A percentile compares a stretch with the other conserved stretches of the same genome.
These are phyloP conservation scores for Cybosia mesomella DNA, from an alignment of 2,888 invertebrate genomes.

Conservation along the genomic window DNA sequence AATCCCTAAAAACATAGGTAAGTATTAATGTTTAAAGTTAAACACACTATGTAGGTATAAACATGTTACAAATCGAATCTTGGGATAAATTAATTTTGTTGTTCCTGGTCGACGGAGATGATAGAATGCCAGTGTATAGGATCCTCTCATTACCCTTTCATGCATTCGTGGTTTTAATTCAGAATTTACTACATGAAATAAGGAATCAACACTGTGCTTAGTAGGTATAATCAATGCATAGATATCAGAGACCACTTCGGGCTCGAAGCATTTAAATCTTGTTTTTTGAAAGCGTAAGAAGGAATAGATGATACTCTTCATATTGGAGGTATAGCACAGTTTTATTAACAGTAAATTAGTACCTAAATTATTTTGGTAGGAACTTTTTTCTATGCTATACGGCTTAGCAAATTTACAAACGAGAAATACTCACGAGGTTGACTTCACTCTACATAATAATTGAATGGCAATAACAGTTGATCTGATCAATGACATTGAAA, in stretches of 20 bases:
- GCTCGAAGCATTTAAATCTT: background rate
- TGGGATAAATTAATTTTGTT: slow-evolving; percentile 26
- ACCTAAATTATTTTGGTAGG: too few species aligned
- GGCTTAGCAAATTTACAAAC: too few species aligned
- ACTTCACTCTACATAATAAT: background rate
- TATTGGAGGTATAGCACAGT: too few species aligned
- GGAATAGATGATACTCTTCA: too few species aligned
- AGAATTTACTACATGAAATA: background rate
- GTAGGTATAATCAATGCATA: too few species aligned
- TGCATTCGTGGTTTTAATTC: too few species aligned
- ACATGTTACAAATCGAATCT: slow-evolving; percentile 37
- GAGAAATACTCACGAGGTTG: too few species aligned
- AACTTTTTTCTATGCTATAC: too few species aligned
- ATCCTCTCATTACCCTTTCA: background rate
- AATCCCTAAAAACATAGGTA: slow-evolving; percentile 29
- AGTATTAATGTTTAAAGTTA: slow-evolving; percentile 28
- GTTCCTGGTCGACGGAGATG: background rate
- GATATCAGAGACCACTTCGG: background rate
- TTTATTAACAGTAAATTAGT: too few species aligned
- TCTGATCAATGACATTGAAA: too few species aligned
- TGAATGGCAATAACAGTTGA: background rate
- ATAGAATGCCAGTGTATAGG: background rate
- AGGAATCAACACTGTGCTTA: too few species aligned
- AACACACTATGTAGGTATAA: slow-evolving; percentile 29
- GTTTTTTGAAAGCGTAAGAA: too few species aligned